phyloP scores from a whole-genome alignment of 2,888 invertebrate species.

The Lycaena phlaeas region DNA sequence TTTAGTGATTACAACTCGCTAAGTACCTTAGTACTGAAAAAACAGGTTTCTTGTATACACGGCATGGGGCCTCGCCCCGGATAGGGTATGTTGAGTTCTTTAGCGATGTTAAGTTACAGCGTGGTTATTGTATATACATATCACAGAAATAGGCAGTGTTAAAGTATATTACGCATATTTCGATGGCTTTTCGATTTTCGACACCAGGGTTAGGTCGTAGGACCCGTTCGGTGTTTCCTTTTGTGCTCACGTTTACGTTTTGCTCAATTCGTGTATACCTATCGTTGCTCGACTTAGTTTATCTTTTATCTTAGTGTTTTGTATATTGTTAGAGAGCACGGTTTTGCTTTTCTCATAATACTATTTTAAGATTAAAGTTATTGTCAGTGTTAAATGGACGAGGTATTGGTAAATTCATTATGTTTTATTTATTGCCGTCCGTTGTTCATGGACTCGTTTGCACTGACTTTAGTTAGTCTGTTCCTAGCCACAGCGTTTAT shows the following conservation, averaged over 20 bases:
- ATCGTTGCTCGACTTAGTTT: slow-evolving; percentile 47
- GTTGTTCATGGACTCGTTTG: slow-evolving; percentile 19
- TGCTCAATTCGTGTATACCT: slow-evolving; percentile 63
- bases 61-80: no score
- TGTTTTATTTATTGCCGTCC: slow-evolving; percentile 49
- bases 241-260: slow-evolving; percentile 66
- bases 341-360: slow-evolving; percentile 65
- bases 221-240: slow-evolving; percentile 32
- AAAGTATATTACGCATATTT: slow-evolving; percentile 26
- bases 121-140: slow-evolving; percentile 64
- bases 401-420: slow-evolving; percentile 14
- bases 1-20: slow-evolving; percentile 53
- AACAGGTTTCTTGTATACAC: slow-evolving; percentile 29
- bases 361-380: slow-evolving; percentile 46
- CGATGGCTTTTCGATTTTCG: slow-evolving; percentile 9
- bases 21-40: slow-evolving; percentile 34
- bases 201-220: slow-evolving; percentile 1
- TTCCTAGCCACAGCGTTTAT: slow-evolving; percentile 51
- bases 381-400: slow-evolving; percentile 23
- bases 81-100: slow-evolving; percentile 26
- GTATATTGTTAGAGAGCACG: slow-evolving; percentile 64
- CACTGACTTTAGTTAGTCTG: slow-evolving; percentile 31
- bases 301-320: slow-evolving; percentile 39
- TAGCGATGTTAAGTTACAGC: slow-evolving; percentile 26
- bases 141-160: slow-evolving; percentile 55